These are phyloP conservation scores for Ceraclea dissimilis DNA, from an alignment of 2,888 invertebrate species.

Conservation along the genomic window DNA sequence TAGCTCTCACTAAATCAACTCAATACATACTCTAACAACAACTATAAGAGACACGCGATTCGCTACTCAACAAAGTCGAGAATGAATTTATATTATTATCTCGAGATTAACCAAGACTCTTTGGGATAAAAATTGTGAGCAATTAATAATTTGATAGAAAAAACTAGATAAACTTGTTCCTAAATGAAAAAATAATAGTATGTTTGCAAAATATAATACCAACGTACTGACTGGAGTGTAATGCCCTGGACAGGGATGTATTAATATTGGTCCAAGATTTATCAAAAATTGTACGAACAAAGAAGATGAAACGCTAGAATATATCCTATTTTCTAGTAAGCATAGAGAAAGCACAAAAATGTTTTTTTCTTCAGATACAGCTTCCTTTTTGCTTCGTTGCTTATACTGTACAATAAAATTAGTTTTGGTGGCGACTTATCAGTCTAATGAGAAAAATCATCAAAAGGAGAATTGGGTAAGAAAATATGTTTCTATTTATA, in stretches of 20 bases:
- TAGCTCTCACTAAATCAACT: no score
- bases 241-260: not conserved
- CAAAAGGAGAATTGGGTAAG: no score
- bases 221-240: constrained; percentile 2
- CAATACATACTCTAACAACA: not conserved
- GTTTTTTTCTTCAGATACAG: no score
- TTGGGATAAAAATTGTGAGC: not conserved
- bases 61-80: not conserved
- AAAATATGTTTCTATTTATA: no score
- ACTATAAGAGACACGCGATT: not conserved
- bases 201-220: not conserved
- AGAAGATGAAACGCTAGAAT: no score
- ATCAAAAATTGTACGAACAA: no score
- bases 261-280: not conserved
- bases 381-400: no score
- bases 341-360: no score
- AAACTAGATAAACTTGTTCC: constrained; percentile 2
- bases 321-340: no score
- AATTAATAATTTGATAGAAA: constrained; percentile 2
- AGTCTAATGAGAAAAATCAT: no score
- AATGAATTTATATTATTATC: not conserved
- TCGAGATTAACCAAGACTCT: not conserved
- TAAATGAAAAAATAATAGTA: constrained; percentile 4
- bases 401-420: no score
- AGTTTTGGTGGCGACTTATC: no score